Evolutionary conservation across 2,888 invertebrate species (phyloP), one percentile per base, ranked within the genome.

Genomic region (Acanthococcus lagerstroemiae): DNA sequence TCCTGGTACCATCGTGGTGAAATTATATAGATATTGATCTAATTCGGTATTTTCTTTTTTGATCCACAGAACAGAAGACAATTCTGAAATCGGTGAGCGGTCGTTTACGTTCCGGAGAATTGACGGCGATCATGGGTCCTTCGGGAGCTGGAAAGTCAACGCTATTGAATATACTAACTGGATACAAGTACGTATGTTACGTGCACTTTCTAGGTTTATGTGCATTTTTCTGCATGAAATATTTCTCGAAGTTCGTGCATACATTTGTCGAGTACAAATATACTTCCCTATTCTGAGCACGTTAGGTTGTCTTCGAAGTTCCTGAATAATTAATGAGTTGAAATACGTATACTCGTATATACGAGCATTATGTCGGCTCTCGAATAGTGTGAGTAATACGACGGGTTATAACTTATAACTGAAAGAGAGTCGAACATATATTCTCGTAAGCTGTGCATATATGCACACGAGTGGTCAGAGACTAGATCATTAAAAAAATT

Each of bases 101-200:
- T 54, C 83, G 86, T 72, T 83, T 95, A 69, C 83, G 87, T 27
- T 90, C 93, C 45, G 91, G 94, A 69, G 91, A 95, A 77, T 83
- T 95, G 74, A 94, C 93, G 5, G 95, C 95, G 71, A 95, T 95
- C 74, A 95, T 95, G 95, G 95, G 95, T 15, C 95, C 95, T 46
- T 94, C 94, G 0, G 95, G 95, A 27, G 94, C 91, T 66, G 91
- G 95, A 72, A 95, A 95, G 78, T 92, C 92, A 58, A 94, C 94
- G 0, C 81, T 95, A 19, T 87, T 95, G 75, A 95, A 95, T 75
- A 94, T 95, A 72, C 84, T 95, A 70, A 93, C 95, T 21, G 95
- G 95, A 76, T 95, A 94, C 82, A 92, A 87, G 95, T 94, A 79
- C 84, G 87, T 83, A n/a, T n/a, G n/a, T n/a, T n/a, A n/a, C 63